Percentiles rank a stretch among this genome's conserved stretches.
Conservation (phyloP, 2,113 vertebrate species). For the Brachypteracias leptosomus region DNA sequence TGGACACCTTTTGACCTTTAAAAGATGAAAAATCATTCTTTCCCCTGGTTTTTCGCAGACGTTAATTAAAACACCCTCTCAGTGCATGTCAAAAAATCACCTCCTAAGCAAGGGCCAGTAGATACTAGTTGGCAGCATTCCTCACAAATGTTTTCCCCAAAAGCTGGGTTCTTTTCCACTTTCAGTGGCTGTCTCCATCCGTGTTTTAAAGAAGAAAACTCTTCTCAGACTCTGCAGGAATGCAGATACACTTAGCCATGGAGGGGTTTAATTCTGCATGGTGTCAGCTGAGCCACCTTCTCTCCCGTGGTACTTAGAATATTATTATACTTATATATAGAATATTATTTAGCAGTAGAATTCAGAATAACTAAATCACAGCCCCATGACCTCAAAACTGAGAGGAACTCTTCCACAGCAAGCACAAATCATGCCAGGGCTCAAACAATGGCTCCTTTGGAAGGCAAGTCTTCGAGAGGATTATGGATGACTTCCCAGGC, state of each 20-base stretch:
- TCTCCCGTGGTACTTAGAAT: too few species aligned
- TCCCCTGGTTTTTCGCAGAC: neutral
- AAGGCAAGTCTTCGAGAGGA: neutral
- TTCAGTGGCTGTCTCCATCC: neutral
- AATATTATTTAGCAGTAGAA: neutral
- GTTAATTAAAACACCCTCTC: conserved; percentile 45
- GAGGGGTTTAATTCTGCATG: neutral
- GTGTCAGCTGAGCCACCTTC: neutral
- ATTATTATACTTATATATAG: too few species aligned
- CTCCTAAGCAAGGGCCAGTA: conserved; percentile 31
- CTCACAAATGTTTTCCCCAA: neutral
- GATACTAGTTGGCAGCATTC: conserved; percentile 61
- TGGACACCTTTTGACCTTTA: conserved; percentile 29
- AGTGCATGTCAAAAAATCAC: neutral
- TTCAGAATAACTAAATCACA: neutral
- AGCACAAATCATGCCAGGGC: neutral
- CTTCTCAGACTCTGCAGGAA: neutral
- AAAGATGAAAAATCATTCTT: conserved; percentile 18
- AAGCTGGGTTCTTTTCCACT: neutral
- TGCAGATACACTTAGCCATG: fast-evolving
- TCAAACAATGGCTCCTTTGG: conserved; percentile 36
- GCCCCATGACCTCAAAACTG: neutral
- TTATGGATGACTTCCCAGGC: conserved; percentile 58
- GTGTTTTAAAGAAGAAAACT: neutral
- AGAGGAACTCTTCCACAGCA: neutral